Conservation (phyloP, 2,888 invertebrate genomes). For the Cybosia mesomella region DNA sequence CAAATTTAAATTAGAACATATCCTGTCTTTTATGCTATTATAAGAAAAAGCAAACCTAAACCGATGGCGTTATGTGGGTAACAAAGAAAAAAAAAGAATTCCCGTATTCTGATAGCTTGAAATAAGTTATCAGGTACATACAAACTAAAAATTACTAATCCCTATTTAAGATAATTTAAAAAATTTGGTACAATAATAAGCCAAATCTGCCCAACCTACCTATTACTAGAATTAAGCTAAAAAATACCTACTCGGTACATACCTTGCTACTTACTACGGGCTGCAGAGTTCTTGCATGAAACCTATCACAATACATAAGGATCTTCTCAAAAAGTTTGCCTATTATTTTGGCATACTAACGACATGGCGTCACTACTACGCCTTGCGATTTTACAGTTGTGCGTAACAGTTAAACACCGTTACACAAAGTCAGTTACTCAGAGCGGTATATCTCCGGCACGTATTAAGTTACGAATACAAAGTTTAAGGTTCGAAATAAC, state of each 20-base stretch:
- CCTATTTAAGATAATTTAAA: background rate
- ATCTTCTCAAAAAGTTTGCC: constrained; percentile 14
- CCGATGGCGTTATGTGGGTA: background rate
- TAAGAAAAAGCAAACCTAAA: background rate
- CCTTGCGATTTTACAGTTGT: constrained; percentile 10
- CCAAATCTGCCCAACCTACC: constrained; percentile 1
- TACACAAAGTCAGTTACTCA: background rate
- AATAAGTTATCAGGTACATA: background rate
- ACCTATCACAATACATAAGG: background rate
- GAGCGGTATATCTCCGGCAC: background rate
- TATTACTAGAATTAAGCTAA: constrained; percentile 5
- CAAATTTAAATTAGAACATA: background rate
- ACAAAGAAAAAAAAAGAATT: background rate
- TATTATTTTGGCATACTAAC: constrained; percentile 6
- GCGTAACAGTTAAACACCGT: constrained; percentile 12
- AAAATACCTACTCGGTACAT: constrained; percentile 25
- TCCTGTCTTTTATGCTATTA: background rate
- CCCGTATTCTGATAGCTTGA: background rate
- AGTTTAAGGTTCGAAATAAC: constrained; percentile 41
- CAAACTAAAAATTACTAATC: background rate
- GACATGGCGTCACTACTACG: constrained; percentile 6
- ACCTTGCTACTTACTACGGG: constrained; percentile 17
- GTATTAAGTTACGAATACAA: background rate
- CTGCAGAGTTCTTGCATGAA: constrained; percentile 11
- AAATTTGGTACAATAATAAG: background rate